Evolutionary conservation across 2,113 vertebrate genomes (phyloP), one percentile per base, ranked within the genome.

Genomic region (Lophura nycthemera): DNA sequence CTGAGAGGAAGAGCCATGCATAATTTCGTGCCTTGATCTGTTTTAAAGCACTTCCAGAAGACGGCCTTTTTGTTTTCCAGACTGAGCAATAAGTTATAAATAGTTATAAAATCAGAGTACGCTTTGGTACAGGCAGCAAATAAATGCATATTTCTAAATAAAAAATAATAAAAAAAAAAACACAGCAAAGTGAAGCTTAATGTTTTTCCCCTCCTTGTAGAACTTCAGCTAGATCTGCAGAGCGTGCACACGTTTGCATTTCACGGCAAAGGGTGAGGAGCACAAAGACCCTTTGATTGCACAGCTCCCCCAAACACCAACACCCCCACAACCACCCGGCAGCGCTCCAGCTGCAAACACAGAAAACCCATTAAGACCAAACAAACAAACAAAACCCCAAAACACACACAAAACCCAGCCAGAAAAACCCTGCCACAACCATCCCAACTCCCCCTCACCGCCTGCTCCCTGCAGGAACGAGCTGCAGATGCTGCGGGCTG

Each of bases 41-140:
- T 63, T 94, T 81, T 88, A 91, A 91, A 93, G 85, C 85, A 57
- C 66, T 95, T 95, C 86, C 90, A 93, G 85, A 90, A 91, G 52
- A 16, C 50, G 20, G 64, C 24, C 36, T 34, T 38, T 36, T 61
- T 38, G 34, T 56, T 66, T 9, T 56, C 20, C 22, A 18, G 11
- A 18, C 3, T 56, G 61, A 64, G 36, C 32, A 48, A 81, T 40
- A 67, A 67, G 47, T 61, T 47, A 11, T 16, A 6, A 36, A 32
- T 88, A 43, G 36, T 34, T 27, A 47, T 57, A 24, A 50, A 50
- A 87, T 79, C 47, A 56, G 56, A 54, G 18, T 5, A 47, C 5
- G 1, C 36, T 84, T 70, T 22, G 24, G 38, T 38, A 63, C 43
- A 70, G 77, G 77, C 63, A n/a, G 59, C 63, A 65, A 61, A 59